These are phyloP conservation scores for Sapayoa aenigma DNA, from an alignment of 2,113 vertebrate genomes.

Conservation along the genomic window DNA sequence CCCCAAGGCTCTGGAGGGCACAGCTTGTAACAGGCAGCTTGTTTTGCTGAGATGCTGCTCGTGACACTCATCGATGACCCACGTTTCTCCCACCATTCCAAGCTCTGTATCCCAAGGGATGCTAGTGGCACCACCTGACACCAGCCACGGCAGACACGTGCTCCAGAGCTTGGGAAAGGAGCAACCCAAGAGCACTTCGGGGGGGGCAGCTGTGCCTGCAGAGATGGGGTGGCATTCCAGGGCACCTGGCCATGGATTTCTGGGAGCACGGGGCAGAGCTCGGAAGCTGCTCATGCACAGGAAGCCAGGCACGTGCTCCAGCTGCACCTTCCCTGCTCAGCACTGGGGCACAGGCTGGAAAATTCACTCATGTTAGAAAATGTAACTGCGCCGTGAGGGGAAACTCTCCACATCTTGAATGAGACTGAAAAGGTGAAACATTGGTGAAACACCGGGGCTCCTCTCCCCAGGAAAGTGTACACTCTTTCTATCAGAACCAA, in stretches of 20 bases:
- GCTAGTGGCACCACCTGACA: background rate
- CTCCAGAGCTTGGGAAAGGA: background rate
- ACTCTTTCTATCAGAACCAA: background rate
- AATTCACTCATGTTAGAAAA: background rate
- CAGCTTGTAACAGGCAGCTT: background rate
- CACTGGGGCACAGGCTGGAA: background rate
- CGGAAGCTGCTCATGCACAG: background rate
- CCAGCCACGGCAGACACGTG: background rate
- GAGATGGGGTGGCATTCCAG: background rate
- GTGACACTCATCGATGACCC: background rate
- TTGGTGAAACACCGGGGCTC: background rate
- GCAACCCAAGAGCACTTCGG: background rate
- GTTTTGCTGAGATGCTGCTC: background rate
- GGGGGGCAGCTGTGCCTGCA: too few species aligned
- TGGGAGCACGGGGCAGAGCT: background rate
- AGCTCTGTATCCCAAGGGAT: background rate
- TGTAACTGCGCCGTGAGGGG: background rate
- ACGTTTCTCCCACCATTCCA: background rate
- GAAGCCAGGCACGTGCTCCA: background rate
- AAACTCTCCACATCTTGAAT: fast-evolving
- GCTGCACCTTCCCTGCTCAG: background rate
- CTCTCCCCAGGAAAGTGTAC: background rate
- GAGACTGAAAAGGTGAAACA: background rate
- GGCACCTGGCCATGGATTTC: background rate
- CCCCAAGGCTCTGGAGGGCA: background rate